These are phyloP conservation scores for Odontophorus gujanensis DNA, from an alignment of 2,113 vertebrate species.

Conservation along the genomic window DNA sequence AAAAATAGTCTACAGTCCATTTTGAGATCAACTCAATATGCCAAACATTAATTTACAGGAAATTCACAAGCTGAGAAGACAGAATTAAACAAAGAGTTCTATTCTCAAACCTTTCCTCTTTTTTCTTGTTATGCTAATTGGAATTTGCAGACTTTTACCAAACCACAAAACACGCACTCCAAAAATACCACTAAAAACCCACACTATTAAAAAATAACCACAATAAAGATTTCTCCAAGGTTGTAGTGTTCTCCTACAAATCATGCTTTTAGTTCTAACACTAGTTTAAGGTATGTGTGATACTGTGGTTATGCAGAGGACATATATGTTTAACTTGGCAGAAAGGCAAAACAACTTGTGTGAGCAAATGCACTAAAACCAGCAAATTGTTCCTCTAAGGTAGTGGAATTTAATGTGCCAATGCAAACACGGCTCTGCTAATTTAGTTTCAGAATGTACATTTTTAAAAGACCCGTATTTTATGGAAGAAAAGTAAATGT, in stretches of 20 bases:
- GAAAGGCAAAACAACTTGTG: background rate
- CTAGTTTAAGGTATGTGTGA: background rate
- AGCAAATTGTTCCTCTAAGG: background rate
- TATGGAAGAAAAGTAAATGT: background rate
- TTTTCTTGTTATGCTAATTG: slow-evolving; percentile 3
- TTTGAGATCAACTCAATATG: slow-evolving; percentile 47
- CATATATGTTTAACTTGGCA: background rate
- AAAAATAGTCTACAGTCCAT: slow-evolving; percentile 57
- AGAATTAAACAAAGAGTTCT: slow-evolving; percentile 6
- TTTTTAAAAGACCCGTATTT: background rate
- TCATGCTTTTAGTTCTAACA: background rate
- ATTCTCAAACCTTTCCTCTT: slow-evolving; percentile 10
- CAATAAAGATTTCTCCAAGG: background rate
- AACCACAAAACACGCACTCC: background rate
- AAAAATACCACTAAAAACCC: slow-evolving; percentile 39
- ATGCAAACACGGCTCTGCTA: background rate
- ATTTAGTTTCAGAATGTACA: background rate
- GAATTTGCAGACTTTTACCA: slow-evolving; percentile 45
- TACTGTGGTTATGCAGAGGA: background rate
- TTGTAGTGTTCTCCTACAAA: background rate
- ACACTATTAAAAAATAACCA: background rate
- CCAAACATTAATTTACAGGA: slow-evolving; percentile 16
- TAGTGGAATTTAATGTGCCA: background rate
- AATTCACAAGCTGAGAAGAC: background rate
- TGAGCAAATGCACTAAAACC: background rate